Evolutionary conservation across 2,888 invertebrate genomes (phyloP).

Genomic region (Cantharis rufa): DNA sequence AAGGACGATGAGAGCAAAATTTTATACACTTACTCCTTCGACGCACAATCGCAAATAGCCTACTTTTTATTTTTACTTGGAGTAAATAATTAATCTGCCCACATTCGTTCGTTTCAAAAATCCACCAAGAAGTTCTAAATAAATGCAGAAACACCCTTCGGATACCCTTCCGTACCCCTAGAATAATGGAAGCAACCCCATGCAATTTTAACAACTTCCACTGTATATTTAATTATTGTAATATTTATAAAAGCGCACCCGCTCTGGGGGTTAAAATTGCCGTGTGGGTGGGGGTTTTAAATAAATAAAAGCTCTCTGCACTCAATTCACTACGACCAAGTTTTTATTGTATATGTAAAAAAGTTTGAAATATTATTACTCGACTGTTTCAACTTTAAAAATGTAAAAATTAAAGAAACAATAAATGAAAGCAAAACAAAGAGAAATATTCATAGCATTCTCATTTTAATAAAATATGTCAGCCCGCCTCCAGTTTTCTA

Average conservation of each 20-base stretch:
- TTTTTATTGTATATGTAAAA: constrained; percentile 46
- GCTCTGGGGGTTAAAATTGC: constrained; percentile 31
- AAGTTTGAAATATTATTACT: constrained; percentile 34
- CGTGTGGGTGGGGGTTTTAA: constrained; percentile 38
- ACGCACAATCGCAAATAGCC: neutral
- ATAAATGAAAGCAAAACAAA: constrained; percentile 28
- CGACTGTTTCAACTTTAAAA: constrained; percentile 22
- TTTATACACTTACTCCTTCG: neutral
- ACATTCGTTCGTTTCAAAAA: constrained; percentile 9
- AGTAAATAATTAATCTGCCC: neutral
- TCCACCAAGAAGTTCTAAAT: constrained; percentile 22
- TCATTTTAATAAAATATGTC: constrained; percentile 29
- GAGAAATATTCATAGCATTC: constrained; percentile 26
- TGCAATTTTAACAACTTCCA: constrained; percentile 50
- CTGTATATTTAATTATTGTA: constrained; percentile 56
- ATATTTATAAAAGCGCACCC: constrained; percentile 54
- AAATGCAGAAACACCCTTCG: constrained; percentile 21
- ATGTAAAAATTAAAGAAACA: constrained; percentile 29
- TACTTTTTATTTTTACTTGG: neutral
- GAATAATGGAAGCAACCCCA: constrained; percentile 48
- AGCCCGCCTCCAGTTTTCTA: constrained; percentile 12
- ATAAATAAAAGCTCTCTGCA: constrained; percentile 47
- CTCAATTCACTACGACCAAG: constrained; percentile 46
- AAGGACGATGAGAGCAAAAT: neutral
- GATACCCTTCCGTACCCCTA: constrained; percentile 40